Percentiles rank a stretch among this genome's conserved stretches.
These are phyloP conservation scores for Garra rufa DNA, from an alignment of 2,113 vertebrate genomes.

Conservation along the genomic window DNA sequence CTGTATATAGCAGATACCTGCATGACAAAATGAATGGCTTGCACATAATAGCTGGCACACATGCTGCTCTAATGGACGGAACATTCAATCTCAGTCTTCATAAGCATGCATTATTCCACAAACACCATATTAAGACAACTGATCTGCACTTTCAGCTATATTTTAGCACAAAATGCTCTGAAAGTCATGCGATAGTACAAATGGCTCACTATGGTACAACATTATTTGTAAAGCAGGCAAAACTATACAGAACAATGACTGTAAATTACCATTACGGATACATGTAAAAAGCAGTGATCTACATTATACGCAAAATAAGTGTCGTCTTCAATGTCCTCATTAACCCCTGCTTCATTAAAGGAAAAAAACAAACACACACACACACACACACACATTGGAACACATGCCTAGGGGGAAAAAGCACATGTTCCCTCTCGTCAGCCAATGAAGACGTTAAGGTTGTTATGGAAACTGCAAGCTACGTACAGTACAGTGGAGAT, in stretches of 20 bases:
- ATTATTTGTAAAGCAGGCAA: not conserved
- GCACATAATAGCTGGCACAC: not conserved
- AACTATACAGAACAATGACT: not conserved
- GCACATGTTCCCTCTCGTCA: not conserved
- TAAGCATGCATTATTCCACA: not conserved
- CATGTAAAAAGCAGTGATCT: conserved; percentile 13
- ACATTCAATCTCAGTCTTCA: not conserved
- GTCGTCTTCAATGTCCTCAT: conserved; percentile 1
- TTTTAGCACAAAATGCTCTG: not conserved
- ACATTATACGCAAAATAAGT: not conserved
- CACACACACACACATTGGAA: not conserved
- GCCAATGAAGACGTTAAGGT: conserved; percentile 28
- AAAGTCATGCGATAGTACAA: not conserved
- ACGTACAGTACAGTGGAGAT: not conserved
- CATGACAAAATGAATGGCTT: not conserved
- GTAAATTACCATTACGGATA: not conserved
- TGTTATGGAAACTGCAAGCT: conserved; percentile 51
- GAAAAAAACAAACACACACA: not conserved
- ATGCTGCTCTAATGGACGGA: not conserved
- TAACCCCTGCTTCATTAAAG: conserved; percentile 8
- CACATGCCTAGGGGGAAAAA: conserved; percentile 17
- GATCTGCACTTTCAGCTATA: not conserved
- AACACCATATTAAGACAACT: not conserved
- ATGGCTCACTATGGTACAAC: not conserved
- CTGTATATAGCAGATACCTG: not conserved